A percentile compares a stretch with the other conserved stretches of the same genome.
These are phyloP conservation scores for Drosophila multiciliata DNA, from an alignment of 2,888 invertebrate species.

Conservation along the genomic window DNA sequence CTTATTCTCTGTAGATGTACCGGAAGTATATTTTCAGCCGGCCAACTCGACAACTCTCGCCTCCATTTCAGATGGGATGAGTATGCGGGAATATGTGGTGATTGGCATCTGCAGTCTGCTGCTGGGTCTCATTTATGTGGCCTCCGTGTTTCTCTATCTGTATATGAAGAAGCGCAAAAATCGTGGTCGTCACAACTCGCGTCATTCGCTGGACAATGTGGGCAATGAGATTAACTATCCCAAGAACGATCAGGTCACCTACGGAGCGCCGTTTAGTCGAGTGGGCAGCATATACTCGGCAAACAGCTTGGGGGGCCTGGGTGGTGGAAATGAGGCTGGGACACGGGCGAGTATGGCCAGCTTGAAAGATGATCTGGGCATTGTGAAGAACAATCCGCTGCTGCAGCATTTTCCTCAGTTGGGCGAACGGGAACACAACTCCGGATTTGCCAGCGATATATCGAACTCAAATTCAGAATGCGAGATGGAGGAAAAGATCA, in stretches of 20 bases:
- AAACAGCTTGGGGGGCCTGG: constrained; percentile 75
- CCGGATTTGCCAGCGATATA: constrained; percentile 86
- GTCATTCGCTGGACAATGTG: constrained; percentile 81
- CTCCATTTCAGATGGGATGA: constrained; percentile 87
- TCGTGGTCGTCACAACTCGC: constrained; percentile 77
- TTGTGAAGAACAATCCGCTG: constrained; percentile 92
- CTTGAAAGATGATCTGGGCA: constrained; percentile 87
- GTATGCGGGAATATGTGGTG: constrained; percentile 91
- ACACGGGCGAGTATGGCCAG: constrained; percentile 82
- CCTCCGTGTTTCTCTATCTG: constrained; percentile 93
- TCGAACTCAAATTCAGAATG: constrained; percentile 89
- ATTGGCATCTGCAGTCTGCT: constrained; percentile 93
- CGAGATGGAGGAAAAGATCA: constrained; percentile 85
- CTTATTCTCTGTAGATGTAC: constrained; percentile 87
- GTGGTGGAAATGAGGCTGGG: constrained; percentile 72
- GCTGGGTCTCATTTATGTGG: constrained; percentile 94
- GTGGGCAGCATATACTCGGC: constrained; percentile 83
- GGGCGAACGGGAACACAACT: constrained; percentile 86
- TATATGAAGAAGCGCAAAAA: constrained; percentile 89
- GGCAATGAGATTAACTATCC: constrained; percentile 85
- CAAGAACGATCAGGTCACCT: constrained; percentile 85
- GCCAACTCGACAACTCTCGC: constrained; percentile 85
- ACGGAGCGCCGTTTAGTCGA: constrained; percentile 83
- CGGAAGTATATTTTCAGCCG: constrained; percentile 91
- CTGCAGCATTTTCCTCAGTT: constrained; percentile 88